Evolutionary conservation across 2,797 vertebrate species (phyloP).

Genomic region (Mastacembelus armatus): DNA sequence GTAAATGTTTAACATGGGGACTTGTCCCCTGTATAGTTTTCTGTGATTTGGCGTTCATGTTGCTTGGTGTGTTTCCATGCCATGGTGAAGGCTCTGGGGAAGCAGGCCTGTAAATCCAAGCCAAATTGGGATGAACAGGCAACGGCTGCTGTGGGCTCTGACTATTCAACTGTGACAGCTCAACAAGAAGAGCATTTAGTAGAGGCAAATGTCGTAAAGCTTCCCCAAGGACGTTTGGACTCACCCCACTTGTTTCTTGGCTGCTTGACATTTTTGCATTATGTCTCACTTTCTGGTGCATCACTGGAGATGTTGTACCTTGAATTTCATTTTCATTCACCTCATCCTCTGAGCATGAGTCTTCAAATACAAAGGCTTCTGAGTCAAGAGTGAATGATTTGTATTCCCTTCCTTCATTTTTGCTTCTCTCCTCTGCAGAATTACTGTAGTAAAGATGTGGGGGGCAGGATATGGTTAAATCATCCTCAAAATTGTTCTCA

Average conservation of each 20-base stretch:
- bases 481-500: conserved; percentile 49
- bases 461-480: conserved; percentile 82
- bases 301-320: neutral
- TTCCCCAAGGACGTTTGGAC: conserved; percentile 55
- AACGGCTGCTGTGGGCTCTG: conserved; percentile 54
- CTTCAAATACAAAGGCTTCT: conserved; percentile 55
- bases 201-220: conserved; percentile 86
- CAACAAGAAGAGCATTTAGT: conserved; percentile 88
- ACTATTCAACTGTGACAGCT: conserved; percentile 86
- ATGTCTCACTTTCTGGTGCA: conserved; percentile 12
- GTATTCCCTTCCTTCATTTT: conserved; percentile 37
- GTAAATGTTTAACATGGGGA: conserved; percentile 26
- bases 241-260: conserved; percentile 6
- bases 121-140: conserved; percentile 77
- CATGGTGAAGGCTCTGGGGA: conserved; percentile 5
- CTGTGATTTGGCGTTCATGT: neutral
- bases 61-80: conserved; percentile 13
- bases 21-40: conserved; percentile 32
- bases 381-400: conserved; percentile 27
- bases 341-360: conserved; percentile 54
- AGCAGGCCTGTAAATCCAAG: conserved; percentile 76
- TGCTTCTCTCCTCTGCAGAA: conserved; percentile 38
- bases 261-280: neutral
- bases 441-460: conserved; percentile 88
- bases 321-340: neutral